Evolutionary conservation across 2,113 vertebrate genomes (phyloP), one percentile per base, ranked within the genome.

Genomic region (Amphiprion percula): DNA sequence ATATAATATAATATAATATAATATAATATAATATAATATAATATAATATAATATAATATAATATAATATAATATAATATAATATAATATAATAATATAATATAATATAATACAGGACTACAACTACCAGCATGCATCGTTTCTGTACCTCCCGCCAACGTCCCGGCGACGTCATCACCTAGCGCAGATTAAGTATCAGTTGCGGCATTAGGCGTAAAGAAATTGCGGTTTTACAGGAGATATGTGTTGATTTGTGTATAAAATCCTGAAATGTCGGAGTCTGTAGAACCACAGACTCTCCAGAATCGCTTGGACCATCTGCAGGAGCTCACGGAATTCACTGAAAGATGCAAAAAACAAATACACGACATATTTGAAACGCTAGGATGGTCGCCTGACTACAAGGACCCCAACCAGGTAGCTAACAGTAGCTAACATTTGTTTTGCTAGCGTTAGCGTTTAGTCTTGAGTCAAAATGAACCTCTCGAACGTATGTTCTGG

Each of bases 311-410:
- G 74, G 60, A 84, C 11, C 54, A 75, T 9, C 65, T 95, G 1
- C 68, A 71, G 53, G 92, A 95, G 44, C 82, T 95, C 39, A 84
- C 68, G 0, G 91, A 95, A 24, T 95, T 95, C 62, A 94, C 93
- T 0, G 91, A 93, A 16, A 91, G 68, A 6, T 95, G 91, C 50
- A 79, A 78, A 30, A 83, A 91, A 14, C 86, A 93, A 60, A 67
- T 95, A 0, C 16, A 87, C 2, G 86, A 90, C 0, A 70, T 94
- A 3, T 91, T 92, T 60, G 83, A 92, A 1, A 39, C 77, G 37
- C 62, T 95, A 46, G 94, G 90, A 74, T 95, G 94, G 95, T 90
- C 83, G 5, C 39, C 1, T 10, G 86, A 91, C n/a, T 16, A 77
- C 61, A 50, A 70, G 0, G 5, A 64, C 37, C 12, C 14, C 0